A percentile compares a stretch with the other conserved stretches of the same genome.
Evolutionary conservation across 2,888 invertebrate genomes (phyloP).

Genomic region (Helleia helle): DNA sequence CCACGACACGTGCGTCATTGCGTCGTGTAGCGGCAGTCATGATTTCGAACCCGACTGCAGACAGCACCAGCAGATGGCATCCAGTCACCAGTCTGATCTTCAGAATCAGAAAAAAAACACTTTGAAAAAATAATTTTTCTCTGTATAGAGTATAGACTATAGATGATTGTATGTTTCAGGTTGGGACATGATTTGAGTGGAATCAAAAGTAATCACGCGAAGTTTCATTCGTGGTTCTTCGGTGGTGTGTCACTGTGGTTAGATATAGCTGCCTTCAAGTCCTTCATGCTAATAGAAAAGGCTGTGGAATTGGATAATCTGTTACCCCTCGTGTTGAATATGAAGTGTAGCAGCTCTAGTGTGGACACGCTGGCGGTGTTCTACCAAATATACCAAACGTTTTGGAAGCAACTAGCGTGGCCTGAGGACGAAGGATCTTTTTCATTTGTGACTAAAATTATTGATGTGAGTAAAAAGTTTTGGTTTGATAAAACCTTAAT

Average conservation of each 20-base stretch:
- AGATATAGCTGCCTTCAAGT: slow-evolving; percentile 92
- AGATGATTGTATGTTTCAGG: too few species aligned
- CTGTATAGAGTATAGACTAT: too few species aligned
- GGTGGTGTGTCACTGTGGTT: slow-evolving; percentile 95
- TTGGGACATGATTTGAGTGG: too few species aligned
- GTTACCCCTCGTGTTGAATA: slow-evolving; percentile 84
- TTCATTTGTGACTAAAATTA: slow-evolving; percentile 92
- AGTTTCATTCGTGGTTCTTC: slow-evolving; percentile 92
- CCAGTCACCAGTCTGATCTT: too few species aligned
- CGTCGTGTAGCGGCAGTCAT: too few species aligned
- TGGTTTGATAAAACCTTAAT: too few species aligned
- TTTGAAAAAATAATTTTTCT: too few species aligned
- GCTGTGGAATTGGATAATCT: slow-evolving; percentile 91
- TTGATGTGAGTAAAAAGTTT: slow-evolving; percentile 80
- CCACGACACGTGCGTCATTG: too few species aligned
- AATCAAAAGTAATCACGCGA: too few species aligned
- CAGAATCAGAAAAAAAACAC: too few species aligned
- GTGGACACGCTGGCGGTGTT: slow-evolving; percentile 93
- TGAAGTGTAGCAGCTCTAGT: slow-evolving; percentile 95
- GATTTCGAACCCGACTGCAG: too few species aligned
- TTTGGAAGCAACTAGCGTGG: slow-evolving; percentile 97
- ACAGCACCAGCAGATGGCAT: too few species aligned
- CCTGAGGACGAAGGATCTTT: slow-evolving; percentile 94
- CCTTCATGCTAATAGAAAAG: slow-evolving; percentile 88
- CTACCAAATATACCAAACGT: slow-evolving; percentile 91